A percentile compares a stretch with the other conserved stretches of the same genome.
Conservation (phyloP, 1,140 invertebrate species). For the Conopomorpha cramerella region DNA sequence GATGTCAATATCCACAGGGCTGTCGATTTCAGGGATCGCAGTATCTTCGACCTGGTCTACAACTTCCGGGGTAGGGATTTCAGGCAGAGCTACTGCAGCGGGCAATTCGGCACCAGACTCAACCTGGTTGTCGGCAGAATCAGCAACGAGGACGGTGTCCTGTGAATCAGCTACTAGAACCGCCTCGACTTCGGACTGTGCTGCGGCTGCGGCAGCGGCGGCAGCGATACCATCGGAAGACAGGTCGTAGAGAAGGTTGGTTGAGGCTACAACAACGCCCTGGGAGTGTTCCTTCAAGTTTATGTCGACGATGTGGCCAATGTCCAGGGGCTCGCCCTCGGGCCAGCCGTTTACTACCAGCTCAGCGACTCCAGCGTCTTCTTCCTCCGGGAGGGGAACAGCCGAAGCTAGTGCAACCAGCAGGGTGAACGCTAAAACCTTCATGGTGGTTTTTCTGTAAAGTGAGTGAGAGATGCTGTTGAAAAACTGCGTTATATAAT, state of each 20-base stretch:
- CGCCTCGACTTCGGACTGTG: no score
- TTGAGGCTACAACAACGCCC: conserved; percentile 10
- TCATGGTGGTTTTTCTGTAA: no score
- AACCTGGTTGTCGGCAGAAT: conserved; percentile 1
- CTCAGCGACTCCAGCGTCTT: conserved; percentile 12
- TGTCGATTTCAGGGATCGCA: conserved; percentile 4
- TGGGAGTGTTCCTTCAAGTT: conserved; percentile 19
- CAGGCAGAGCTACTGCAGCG: conserved; percentile 5
- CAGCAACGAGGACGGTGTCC: conserved; percentile 2
- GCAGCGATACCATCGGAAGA: conserved; percentile 20
- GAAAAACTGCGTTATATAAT: no score
- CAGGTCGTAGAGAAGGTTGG: conserved; percentile 17
- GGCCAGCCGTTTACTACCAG: conserved; percentile 25
- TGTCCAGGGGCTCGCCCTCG: conserved; percentile 19
- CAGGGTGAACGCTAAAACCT: no score
- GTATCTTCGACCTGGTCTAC: conserved; percentile 6
- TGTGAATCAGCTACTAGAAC: background rate
- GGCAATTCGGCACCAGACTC: conserved; percentile 4
- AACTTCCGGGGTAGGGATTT: conserved; percentile 8
- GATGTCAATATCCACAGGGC: conserved; percentile 2
- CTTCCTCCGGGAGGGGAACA: conserved; percentile 13
- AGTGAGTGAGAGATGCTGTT: no score
- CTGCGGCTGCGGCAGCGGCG: conserved; percentile 14
- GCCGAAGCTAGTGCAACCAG: no score
- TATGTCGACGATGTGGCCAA: conserved; percentile 18